phyloP scores from a whole-genome alignment of 2,888 invertebrate genomes.

The Sceliomorpha sp. region DNA sequence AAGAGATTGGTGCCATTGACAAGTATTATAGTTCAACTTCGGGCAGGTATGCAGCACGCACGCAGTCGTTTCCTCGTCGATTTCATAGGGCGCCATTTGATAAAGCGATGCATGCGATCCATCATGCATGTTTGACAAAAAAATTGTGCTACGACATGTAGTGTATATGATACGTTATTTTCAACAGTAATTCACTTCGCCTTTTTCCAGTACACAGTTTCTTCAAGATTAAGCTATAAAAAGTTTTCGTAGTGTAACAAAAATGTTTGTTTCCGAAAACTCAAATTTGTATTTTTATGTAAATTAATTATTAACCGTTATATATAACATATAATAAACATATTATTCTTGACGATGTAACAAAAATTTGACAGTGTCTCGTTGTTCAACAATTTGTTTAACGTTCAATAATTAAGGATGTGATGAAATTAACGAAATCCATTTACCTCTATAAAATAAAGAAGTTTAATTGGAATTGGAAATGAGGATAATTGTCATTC shows the following conservation, averaged over 20 bases:
- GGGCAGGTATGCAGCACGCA: slow-evolving; percentile 38
- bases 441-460: not conserved
- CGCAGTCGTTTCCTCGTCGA: slow-evolving; percentile 49
- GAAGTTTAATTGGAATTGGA: slow-evolving; percentile 22
- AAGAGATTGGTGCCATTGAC: slow-evolving; percentile 50
- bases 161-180: slow-evolving; percentile 51
- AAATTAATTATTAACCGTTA: too few relatives aligned
- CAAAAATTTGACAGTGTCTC: too few relatives aligned
- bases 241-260: too few relatives aligned
- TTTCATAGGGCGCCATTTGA: slow-evolving; percentile 54
- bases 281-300: too few relatives aligned
- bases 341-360: too few relatives aligned
- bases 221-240: slow-evolving; percentile 2
- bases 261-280: too few relatives aligned
- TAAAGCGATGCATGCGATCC: slow-evolving; percentile 68
- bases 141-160: slow-evolving; percentile 48
- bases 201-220: slow-evolving; percentile 29
- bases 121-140: slow-evolving; percentile 62
- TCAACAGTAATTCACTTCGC: slow-evolving; percentile 46
- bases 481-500: slow-evolving; percentile 26
- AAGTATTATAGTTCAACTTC: slow-evolving; percentile 46
- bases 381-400: too few relatives aligned
- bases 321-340: too few relatives aligned
- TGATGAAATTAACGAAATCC: too few relatives aligned
- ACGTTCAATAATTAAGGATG: too few relatives aligned